Base-by-base conservation (phyloP, 2,888 invertebrate species). In the Tuta absoluta region DNA sequence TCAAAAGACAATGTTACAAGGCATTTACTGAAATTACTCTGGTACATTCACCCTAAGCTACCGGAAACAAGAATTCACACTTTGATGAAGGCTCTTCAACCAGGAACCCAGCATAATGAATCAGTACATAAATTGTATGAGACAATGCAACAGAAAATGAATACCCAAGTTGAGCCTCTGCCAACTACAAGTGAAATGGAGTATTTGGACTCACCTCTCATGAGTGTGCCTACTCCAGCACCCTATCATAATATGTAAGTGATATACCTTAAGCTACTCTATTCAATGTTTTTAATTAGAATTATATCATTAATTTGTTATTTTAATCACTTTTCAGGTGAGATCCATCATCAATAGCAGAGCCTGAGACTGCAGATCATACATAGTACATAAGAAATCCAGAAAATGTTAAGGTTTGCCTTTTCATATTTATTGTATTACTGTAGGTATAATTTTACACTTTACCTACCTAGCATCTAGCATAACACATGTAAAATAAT, bases 1-100 rank as follows among this genome's bases (percentile, higher is more conserved):
- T 94, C 95, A 0, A 94, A 96, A 68, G 98, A 98, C 78, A 98
- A 98, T 92, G 98, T 98, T 0, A 96, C 96, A 3, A 93, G 98
- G 62, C 99, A 99, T 91, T 93, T 98, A 78, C 86, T 98, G 58
- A 97, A 98, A 81, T 91, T 99, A 60, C 86, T 98, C 45, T 98
- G 97, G 97, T 97, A 97, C 80, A 95, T 98, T 68, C 95, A 98
- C 85, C 95, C 95, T 21, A 97, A 97, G 84, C 85, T 98, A 65
- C 97, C 98, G 0, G 93, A 94, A 2, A 93, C 93, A 51, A 93
- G 98, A 69, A 90, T 98, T 67, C 95, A 96, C 70, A 95, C 96
- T 0, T 87, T 98, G 19, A 94, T 98, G 91, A 96, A 96, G 79
- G 95, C 95, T 14, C 86, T 97, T 28, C 95, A 96, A 71, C 95